A percentile compares a stretch with the other conserved stretches of the same genome.
These are phyloP conservation scores for Acanthurus lineatus DNA, from an alignment of 2,797 vertebrate genomes.

Conservation along the genomic window DNA sequence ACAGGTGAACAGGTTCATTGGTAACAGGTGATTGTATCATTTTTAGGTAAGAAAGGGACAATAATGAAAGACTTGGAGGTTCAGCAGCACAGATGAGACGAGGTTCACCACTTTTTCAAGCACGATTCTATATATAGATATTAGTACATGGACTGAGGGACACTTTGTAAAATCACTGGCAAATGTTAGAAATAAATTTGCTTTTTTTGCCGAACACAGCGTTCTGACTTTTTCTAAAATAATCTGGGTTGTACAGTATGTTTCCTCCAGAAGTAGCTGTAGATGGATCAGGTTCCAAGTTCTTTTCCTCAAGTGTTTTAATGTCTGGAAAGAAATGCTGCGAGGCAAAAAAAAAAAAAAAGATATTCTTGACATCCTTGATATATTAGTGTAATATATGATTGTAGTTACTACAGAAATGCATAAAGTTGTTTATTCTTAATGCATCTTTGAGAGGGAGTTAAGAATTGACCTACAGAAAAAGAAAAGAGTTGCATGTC, in stretches of 20 bases:
- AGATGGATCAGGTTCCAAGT: conserved; percentile 1
- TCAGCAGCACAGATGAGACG: too few species aligned
- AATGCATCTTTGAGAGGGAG: neutral
- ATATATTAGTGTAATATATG: neutral
- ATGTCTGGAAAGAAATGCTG: conserved; percentile 8
- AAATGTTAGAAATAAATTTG: too few species aligned
- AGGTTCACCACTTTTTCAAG: too few species aligned
- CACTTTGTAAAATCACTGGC: too few species aligned
- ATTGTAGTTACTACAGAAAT: neutral
- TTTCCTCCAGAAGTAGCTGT: neutral
- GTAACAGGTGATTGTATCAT: too few species aligned
- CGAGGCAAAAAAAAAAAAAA: neutral
- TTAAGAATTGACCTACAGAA: neutral
- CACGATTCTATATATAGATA: too few species aligned
- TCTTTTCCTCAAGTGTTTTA: conserved; percentile 21
- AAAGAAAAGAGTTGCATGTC: neutral
- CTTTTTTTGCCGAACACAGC: too few species aligned
- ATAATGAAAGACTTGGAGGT: too few species aligned
- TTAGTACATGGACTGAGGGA: too few species aligned
- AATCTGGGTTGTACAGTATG: neutral
- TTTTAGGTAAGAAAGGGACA: too few species aligned
- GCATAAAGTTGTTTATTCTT: neutral
- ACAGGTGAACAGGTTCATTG: too few species aligned
- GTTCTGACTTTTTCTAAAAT: too few species aligned
- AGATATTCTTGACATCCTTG: neutral